Base-by-base conservation (phyloP, 2,888 invertebrate species). In the Aromia moschata region DNA sequence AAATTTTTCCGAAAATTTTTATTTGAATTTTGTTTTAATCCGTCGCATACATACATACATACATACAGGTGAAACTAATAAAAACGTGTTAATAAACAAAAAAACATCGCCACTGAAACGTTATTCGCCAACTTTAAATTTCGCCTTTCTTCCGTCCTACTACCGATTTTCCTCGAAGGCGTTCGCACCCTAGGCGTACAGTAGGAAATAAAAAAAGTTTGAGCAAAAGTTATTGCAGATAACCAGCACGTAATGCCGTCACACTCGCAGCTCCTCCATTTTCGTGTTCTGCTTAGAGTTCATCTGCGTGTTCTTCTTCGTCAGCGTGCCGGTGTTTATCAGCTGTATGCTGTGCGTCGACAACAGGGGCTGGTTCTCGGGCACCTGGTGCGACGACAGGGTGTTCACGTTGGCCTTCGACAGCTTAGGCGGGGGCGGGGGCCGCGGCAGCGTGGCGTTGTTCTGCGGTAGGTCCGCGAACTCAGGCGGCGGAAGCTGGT, bases 191-290 rank as follows among this genome's bases (percentile, higher is more conserved):
- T 52, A 52, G 52, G 31, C 52, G 17, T 41, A 31, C 20, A 52
- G 41, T 52, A 41, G 30, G 4, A 52, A 56, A 59, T 31, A 47
- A 44, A 57, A 49, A 70, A 65, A 56, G 70, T 74, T 72, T 70
- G 72, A 72, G 72, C 72, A 71, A 68, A 43, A 67, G 60, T 67
- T 71, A 69, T 71, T 70, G 73, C 72, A 64, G 58, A 69, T 67
- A 71, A 72, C 72, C 65, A 67, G 55, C 66, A 68, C 47, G 64
- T 68, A 66, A 64, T 62, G 78, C 87, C 66, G 91, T 92, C 92
- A 93, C 90, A 93, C 92, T 60, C 92, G 83, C 82, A 92, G 76
- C 81, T 92, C 92, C 82, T 93, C 92, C 91, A 92, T 91, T 69
- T 87, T 82, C 74, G 79, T 82, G 80, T 77, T 82, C 46, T 65